A percentile compares a stretch with the other conserved stretches of the same genome.
These are phyloP conservation scores for Elaphurus davidianus DNA, from an alignment of 2,113 vertebrate genomes.

Conservation along the genomic window DNA sequence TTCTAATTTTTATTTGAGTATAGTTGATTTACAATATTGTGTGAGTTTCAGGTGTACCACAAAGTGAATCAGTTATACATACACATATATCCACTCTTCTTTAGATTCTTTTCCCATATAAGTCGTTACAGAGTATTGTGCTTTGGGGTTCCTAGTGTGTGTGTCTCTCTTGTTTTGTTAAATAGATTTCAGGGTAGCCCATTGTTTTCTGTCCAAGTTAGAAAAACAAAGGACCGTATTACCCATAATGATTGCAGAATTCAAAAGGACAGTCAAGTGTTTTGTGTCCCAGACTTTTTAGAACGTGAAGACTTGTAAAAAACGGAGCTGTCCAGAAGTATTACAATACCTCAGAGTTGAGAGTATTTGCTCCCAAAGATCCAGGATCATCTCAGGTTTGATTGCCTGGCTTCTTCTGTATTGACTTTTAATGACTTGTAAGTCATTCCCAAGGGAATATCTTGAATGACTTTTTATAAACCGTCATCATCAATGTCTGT, in stretches of 20 bases:
- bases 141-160: neutral
- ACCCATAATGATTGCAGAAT: neutral
- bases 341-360: neutral
- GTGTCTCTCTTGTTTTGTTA: neutral
- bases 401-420: neutral
- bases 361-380: neutral
- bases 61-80: neutral
- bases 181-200: neutral
- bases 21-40: neutral
- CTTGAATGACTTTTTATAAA: slow-evolving; percentile 47
- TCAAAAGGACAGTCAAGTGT: neutral
- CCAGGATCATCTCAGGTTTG: neutral
- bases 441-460: slow-evolving; percentile 36
- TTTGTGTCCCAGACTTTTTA: neutral
- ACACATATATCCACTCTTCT: neutral
- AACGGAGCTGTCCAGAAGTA: neutral
- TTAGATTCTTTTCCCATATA: neutral
- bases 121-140: neutral
- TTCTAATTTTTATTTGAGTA: neutral
- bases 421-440: neutral
- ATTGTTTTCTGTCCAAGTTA: neutral
- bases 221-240: neutral
- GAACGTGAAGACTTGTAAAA: neutral
- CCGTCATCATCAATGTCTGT: slow-evolving; percentile 32
- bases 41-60: neutral